phyloP scores from a whole-genome alignment of 92 coral and sea anemone species.

The Zoanthus sansibaricus region DNA sequence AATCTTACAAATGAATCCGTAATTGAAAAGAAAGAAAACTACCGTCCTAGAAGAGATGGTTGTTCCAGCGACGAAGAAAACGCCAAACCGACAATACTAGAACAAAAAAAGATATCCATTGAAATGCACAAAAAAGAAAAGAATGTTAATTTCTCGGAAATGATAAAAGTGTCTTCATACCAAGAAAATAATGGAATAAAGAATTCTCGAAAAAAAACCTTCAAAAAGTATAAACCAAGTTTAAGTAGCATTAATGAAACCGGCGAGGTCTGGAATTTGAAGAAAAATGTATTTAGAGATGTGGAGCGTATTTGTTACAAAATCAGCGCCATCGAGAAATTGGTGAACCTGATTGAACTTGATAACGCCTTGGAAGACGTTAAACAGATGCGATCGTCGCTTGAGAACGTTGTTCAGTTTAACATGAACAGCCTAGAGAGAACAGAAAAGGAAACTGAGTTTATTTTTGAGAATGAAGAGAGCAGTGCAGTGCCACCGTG shows the following conservation, averaged over 20 bases:
- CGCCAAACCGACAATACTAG: slow-evolving; percentile 10
- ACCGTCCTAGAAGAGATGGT: not conserved
- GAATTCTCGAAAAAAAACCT: not conserved
- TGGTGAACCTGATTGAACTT: slow-evolving; percentile 12
- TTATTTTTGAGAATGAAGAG: not conserved
- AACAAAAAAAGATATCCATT: slow-evolving; percentile 31
- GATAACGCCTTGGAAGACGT: slow-evolving; percentile 24
- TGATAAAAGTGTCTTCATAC: not conserved
- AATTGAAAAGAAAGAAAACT: not conserved
- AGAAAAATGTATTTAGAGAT: not conserved
- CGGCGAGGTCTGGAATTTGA: not conserved
- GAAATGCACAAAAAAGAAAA: slow-evolving; percentile 14
- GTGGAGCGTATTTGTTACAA: slow-evolving; percentile 15
- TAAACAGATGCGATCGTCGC: not conserved
- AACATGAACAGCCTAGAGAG: not conserved
- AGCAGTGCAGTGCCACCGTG: not conserved
- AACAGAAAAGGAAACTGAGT: not conserved
- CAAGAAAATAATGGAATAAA: not conserved
- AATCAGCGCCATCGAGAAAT: not conserved
- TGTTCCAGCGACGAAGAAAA: not conserved
- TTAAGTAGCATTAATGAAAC: slow-evolving; percentile 18
- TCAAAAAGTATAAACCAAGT: not conserved
- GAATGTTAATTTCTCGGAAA: slow-evolving; percentile 6
- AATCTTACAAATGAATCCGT: not conserved
- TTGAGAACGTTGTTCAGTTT: not conserved